These are phyloP conservation scores for Opisthograptis luteolata DNA, from an alignment of 2,888 invertebrate species.

Conservation along the genomic window DNA sequence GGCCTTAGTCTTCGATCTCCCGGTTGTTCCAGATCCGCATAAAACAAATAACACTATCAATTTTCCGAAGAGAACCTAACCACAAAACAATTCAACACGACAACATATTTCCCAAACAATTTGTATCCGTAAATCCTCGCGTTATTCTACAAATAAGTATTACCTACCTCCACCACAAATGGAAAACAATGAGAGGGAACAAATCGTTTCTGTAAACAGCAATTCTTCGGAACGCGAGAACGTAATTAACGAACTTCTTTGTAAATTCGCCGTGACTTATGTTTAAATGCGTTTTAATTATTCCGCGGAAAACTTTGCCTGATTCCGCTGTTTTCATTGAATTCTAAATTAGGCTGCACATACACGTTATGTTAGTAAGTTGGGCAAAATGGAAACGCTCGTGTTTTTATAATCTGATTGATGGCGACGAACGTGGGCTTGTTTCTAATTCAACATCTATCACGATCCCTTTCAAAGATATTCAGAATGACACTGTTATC, in stretches of 20 bases:
- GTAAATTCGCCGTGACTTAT: constrained; percentile 22
- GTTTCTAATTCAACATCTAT: too few relatives aligned
- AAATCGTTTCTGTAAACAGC: constrained; percentile 30
- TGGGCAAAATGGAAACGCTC: too few relatives aligned
- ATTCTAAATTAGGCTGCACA: not conserved
- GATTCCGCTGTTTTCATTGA: constrained; percentile 9
- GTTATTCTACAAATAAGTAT: constrained; percentile 3
- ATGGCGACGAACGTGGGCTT: too few relatives aligned
- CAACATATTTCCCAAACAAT: not conserved
- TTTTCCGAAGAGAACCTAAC: too few relatives aligned
- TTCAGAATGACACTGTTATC: too few relatives aligned
- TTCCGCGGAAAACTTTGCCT: constrained; percentile 16
- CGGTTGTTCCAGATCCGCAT: too few relatives aligned
- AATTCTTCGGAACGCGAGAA: constrained; percentile 33
- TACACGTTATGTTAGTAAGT: not conserved
- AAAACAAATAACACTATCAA: too few relatives aligned
- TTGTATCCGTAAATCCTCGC: constrained; percentile 3
- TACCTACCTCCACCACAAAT: constrained; percentile 5
- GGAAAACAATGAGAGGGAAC: constrained; percentile 15
- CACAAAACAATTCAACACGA: not conserved
- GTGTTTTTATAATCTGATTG: too few relatives aligned
- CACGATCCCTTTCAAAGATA: too few relatives aligned
- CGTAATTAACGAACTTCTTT: constrained; percentile 34
- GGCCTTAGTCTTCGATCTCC: too few relatives aligned
- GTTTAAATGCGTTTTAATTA: constrained; percentile 28